Base-by-base conservation (phyloP, 2,888 invertebrate genomes). In the Cyaniris semiargus region DNA sequence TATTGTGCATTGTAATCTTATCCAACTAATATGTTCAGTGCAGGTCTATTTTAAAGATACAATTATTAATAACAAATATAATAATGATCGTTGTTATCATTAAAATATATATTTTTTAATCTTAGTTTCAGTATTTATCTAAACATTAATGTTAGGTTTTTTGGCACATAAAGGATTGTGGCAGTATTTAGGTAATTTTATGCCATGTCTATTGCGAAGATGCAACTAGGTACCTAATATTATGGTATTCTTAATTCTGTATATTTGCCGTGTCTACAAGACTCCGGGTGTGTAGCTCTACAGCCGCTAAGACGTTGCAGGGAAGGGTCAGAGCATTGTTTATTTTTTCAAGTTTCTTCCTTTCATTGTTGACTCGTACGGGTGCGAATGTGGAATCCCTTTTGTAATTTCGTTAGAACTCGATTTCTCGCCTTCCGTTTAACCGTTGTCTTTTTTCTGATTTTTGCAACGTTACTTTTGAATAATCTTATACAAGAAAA, bases 311-410 rank as follows among this genome's bases (percentile, higher is more conserved):
- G 91, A 92, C 87, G 87, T 84, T 85, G 81, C 83, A 80, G 74
- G 79, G 84, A 88, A 85, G 89, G 92, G 91, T 86, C 86, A 84
- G 82, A 8, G 82, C 77, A 83, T 87, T 88, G 86, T 87, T 85
- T 85, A 84, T 87, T 88, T 87, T 88, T 88, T 87, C 53, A 74
- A 74, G 74, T 86, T 87, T 85, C 85, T 86, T 85, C 82, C 82
- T 82, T 85, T 83, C 81, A 86, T 89, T 91, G 88, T 91, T 88
- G 80, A 87, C 87, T 85, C 84, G 82, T 81, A 83, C 80, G 79
- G 74, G 83, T 84, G 87, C 85, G 83, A 90, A 89, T 84, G 83
- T 82, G 79, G 81, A 79, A 80, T 80, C 83, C 83, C 82, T 81
- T 84, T 85, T 83, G 82, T 84, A 78, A 76, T 81, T 84, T 85